Percentiles rank a stretch among this genome's conserved stretches.
Evolutionary conservation across 2,888 invertebrate genomes (phyloP).

Genomic region (Agrochola lychnidis): DNA sequence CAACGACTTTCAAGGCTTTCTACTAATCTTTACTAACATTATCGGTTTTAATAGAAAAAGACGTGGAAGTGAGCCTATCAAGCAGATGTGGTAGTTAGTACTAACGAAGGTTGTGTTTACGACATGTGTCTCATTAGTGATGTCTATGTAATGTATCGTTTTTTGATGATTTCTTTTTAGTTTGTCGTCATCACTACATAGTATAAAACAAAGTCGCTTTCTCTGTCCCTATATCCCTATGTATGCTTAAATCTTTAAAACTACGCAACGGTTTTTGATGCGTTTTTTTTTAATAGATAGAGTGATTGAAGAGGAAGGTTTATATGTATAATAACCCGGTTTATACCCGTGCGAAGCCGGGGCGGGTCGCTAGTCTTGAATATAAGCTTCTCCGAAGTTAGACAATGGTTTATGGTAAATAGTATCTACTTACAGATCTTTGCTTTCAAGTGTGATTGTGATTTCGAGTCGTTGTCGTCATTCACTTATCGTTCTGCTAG

Average conservation of each 20-base stretch:
- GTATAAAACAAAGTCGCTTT: too few species aligned
- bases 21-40: constrained; percentile 57
- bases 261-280: too few species aligned
- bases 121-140: background rate
- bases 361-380: too few species aligned
- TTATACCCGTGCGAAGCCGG: too few species aligned
- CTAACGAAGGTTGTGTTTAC: constrained; percentile 6
- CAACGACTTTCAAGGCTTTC: constrained; percentile 61
- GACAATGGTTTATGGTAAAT: background rate
- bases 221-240: too few species aligned
- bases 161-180: background rate
- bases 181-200: background rate
- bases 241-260: too few species aligned
- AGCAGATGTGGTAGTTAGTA: background rate
- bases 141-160: background rate
- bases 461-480: background rate
- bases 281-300: too few species aligned
- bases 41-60: constrained; percentile 71
- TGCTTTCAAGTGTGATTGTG: background rate
- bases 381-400: background rate
- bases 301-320: too few species aligned
- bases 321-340: too few species aligned
- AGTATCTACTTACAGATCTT: background rate
- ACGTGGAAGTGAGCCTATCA: constrained; percentile 58
- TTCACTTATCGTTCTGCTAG: background rate